Evolutionary conservation across 2,113 vertebrate genomes (phyloP), one percentile per base, ranked within the genome.

Genomic region (Ictalurus punctatus): DNA sequence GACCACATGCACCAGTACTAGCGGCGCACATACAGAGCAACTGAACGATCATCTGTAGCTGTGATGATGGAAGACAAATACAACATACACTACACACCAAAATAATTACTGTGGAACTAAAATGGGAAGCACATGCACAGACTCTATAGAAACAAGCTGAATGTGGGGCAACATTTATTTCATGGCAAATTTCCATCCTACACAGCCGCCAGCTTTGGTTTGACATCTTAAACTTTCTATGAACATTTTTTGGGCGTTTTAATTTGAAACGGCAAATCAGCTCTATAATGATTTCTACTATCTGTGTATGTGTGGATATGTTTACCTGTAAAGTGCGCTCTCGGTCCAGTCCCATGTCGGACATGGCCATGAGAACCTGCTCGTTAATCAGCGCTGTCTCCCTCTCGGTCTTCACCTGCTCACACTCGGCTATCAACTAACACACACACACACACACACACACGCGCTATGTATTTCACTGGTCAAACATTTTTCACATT

Each of bases 391-490:
- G 95, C 89, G 99, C 98, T 0, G 95, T 90, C 88, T 99, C 97
- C 89, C 98, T 93, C 93, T 99, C 98, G 0, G 96, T 96, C 94
- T 99, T 99, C 91, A 99, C 96, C 89, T 99, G 97, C 89, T 98
- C 97, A 90, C 98, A 99, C 92, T 99, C 98, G 0, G 96, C 96
- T 93, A 99, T 99, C 90, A 99, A 94, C 98, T 99, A 87, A 88
- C 71, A 92, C 86, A 87, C 63, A 56, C 14, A 37, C 14, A 71
- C 8, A 84, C 6, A 84, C 3, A 52, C 48, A 13, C 9, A 19
- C n/a, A n/a, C n/a, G n/a, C 34, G 34, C 6, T 4, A 27, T 37
- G 30, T 21, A 73, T 27, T 27, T 65, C 61, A 23, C 23, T 63
- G 21, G 9, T 63, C 61, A 63, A 25, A 25, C 61, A 10, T 25